phyloP scores from a whole-genome alignment of 2,797 vertebrate genomes.

The Nyctalus aviator region DNA sequence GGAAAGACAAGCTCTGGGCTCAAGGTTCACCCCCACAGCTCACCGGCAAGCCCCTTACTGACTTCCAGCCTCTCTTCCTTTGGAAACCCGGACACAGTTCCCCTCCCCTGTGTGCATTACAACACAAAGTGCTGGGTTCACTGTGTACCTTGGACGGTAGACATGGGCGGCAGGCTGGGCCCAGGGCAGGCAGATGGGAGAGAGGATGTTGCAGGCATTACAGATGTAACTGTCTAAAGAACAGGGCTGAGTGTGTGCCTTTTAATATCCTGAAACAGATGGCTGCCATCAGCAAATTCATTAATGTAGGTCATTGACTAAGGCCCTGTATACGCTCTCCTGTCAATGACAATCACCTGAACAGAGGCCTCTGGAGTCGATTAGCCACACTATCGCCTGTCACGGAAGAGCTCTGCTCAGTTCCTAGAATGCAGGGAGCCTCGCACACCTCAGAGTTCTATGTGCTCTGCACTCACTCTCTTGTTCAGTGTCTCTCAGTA shows the following conservation, averaged over 20 bases:
- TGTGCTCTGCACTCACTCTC: background rate
- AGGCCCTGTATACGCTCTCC: background rate
- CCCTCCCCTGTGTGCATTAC: background rate
- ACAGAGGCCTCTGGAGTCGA: background rate
- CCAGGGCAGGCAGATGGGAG: background rate
- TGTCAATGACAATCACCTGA: background rate
- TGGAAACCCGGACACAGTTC: background rate
- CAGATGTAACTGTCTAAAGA: background rate
- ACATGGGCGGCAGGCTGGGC: no score
- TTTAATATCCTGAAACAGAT: background rate
- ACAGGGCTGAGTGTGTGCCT: rapidly evolving
- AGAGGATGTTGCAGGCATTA: background rate
- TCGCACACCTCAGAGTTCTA: rapidly evolving
- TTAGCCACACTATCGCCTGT: background rate
- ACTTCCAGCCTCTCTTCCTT: background rate
- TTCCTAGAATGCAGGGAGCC: background rate
- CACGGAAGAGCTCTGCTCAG: background rate
- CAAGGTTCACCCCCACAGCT: background rate
- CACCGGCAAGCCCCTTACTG: background rate
- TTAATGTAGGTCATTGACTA: background rate
- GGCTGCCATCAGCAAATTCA: background rate
- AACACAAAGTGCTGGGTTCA: background rate
- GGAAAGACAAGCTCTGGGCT: background rate
- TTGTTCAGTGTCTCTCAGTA: background rate
- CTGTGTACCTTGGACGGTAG: background rate